These are phyloP conservation scores for Isichthys henryi DNA, from an alignment of 2,113 vertebrate genomes.

Conservation along the genomic window DNA sequence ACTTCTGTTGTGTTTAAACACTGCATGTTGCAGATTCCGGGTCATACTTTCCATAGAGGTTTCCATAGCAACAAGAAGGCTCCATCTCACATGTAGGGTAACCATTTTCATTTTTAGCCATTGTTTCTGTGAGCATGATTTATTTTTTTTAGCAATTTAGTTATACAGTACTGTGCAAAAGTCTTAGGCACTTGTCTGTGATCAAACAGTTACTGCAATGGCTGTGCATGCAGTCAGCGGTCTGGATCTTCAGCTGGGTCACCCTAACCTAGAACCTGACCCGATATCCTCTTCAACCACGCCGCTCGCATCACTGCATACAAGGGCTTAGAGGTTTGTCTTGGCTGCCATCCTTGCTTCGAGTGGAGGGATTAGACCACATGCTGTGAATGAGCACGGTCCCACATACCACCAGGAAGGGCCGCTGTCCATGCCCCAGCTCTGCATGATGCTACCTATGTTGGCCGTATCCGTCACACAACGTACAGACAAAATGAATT, in stretches of 20 bases:
- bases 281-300: slow-evolving; percentile 72
- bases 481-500: too few species aligned
- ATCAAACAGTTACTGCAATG: background rate
- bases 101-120: background rate
- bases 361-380: background rate
- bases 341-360: background rate
- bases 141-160: background rate
- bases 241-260: slow-evolving; percentile 77
- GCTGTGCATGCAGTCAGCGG: slow-evolving; percentile 78
- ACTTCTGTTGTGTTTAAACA: background rate
- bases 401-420: background rate
- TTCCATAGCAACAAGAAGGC: slow-evolving; percentile 15
- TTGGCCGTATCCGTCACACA: too few species aligned
- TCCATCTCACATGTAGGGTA: background rate
- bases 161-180: background rate
- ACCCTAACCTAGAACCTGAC: slow-evolving; percentile 24
- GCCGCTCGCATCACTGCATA: slow-evolving; percentile 85
- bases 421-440: background rate
- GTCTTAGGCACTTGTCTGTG: background rate
- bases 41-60: background rate
- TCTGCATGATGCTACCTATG: background rate
- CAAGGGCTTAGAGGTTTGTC: slow-evolving; percentile 83
- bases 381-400: background rate
- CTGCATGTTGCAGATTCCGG: background rate
- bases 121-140: background rate